phyloP scores from a whole-genome alignment of 92 coral and sea anemone species.

The Epizoanthus illoricatus region DNA sequence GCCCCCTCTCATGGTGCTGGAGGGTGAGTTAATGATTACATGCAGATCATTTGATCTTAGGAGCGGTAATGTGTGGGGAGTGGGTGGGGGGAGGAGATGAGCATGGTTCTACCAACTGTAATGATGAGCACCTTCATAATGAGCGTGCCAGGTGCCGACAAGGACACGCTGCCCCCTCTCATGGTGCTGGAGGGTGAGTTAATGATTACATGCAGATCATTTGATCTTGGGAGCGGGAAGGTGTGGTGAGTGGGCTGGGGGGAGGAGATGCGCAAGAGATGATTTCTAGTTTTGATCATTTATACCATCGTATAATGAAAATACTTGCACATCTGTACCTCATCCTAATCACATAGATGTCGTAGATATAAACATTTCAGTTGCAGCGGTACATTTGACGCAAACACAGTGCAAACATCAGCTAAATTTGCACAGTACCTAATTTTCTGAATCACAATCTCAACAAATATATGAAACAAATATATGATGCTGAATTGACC shows the following conservation, averaged over 20 bases:
- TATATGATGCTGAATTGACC: too few relatives aligned
- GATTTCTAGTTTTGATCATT: neutral
- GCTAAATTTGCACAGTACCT: too few relatives aligned
- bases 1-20: slow-evolving; percentile 77
- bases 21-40: slow-evolving; percentile 23
- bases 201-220: neutral
- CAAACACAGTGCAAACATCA: too few relatives aligned
- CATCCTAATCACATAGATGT: too few relatives aligned
- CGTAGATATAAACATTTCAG: too few relatives aligned
- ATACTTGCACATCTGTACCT: too few relatives aligned
- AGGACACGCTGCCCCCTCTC: slow-evolving; percentile 74
- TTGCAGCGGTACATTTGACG: too few relatives aligned
- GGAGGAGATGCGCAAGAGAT: slow-evolving; percentile 36
- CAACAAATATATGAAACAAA: too few relatives aligned
- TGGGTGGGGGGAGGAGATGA: slow-evolving; percentile 24
- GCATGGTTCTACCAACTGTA: slow-evolving; percentile 70
- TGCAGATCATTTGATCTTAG: neutral
- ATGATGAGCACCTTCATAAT: slow-evolving; percentile 85
- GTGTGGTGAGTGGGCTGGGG: neutral
- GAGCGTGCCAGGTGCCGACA: slow-evolving; percentile 78
- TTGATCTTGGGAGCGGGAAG: neutral
- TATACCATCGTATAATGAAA: neutral
- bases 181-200: slow-evolving; percentile 63
- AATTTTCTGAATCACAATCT: too few relatives aligned
- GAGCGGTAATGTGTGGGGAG: neutral